These are phyloP conservation scores for Sinodicranocentrus sp. DNA, from an alignment of 2,888 invertebrate species.

Conservation along the genomic window DNA sequence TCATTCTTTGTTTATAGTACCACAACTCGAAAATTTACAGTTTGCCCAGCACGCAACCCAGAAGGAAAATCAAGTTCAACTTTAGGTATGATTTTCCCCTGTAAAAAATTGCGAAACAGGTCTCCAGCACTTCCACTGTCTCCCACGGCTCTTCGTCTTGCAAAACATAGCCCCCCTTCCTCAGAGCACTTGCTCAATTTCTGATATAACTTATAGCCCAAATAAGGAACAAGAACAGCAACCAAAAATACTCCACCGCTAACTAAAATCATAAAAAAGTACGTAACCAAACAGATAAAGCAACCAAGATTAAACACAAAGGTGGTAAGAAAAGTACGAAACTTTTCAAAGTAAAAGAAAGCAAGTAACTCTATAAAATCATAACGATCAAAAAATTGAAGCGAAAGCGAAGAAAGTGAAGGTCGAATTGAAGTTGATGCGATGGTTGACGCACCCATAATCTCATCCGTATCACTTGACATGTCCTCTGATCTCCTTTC, in stretches of 20 bases:
- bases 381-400: conserved; percentile 64
- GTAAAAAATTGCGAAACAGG: conserved; percentile 64
- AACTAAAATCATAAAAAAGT: conserved; percentile 75
- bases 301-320: conserved; percentile 65
- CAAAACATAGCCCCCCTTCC: conserved; percentile 54
- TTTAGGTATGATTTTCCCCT: conserved; percentile 66
- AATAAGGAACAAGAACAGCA: conserved; percentile 68
- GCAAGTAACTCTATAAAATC: conserved; percentile 64
- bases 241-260: conserved; percentile 72
- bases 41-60: conserved; percentile 72
- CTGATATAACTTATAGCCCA: conserved; percentile 71
- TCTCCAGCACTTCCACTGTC: conserved; percentile 34
- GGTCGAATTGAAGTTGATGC: conserved; percentile 18
- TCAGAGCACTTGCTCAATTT: conserved; percentile 57
- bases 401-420: conserved; percentile 46
- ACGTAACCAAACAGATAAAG: conserved; percentile 69
- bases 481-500: neutral
- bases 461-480: conserved; percentile 35
- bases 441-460: conserved; percentile 58
- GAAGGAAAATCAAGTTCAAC: conserved; percentile 70
- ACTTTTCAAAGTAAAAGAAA: conserved; percentile 62
- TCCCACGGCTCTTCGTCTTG: conserved; percentile 4
- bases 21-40: conserved; percentile 71
- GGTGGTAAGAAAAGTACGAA: conserved; percentile 51
- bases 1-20: conserved; percentile 37